Evolutionary conservation across 2,113 vertebrate species (phyloP).

Genomic region (Otolemur garnettii): DNA sequence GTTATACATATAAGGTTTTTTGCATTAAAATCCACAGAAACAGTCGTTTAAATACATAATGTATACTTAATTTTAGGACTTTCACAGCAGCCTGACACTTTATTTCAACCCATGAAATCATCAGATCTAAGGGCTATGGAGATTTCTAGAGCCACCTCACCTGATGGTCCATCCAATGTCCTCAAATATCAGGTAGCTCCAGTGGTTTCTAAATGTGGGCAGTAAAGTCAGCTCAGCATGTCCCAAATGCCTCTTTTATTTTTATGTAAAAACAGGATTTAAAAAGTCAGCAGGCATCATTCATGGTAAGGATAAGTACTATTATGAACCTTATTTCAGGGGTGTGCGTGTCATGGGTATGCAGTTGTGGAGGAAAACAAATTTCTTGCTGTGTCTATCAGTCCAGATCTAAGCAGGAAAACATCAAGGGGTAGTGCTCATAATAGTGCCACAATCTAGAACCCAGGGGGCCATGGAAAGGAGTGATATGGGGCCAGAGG

Average conservation of each 20-base stretch:
- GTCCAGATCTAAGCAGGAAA: slow-evolving; percentile 38
- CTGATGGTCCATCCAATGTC: not conserved
- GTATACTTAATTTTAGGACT: not conserved
- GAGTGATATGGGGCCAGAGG: not conserved
- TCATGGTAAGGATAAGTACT: not conserved
- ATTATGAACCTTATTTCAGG: not conserved
- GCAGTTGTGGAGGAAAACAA: slow-evolving; percentile 30
- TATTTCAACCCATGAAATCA: not conserved
- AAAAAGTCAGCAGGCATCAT: not conserved
- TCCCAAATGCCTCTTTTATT: not conserved
- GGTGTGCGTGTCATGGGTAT: not conserved
- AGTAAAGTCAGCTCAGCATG: not conserved
- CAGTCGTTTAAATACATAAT: not conserved
- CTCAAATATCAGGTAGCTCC: not conserved
- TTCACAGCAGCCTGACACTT: not conserved
- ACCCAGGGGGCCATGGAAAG: not conserved
- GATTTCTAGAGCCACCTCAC: not conserved
- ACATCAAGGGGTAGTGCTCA: not conserved
- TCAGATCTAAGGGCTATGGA: not conserved
- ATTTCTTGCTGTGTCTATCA: not conserved
- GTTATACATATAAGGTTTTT: not conserved
- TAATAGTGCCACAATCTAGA: not conserved
- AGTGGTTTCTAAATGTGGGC: not conserved
- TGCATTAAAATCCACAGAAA: not conserved
- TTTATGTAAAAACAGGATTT: not conserved